Evolutionary conservation across 2,113 vertebrate species (phyloP).

Genomic region (Steatornis caripensis): DNA sequence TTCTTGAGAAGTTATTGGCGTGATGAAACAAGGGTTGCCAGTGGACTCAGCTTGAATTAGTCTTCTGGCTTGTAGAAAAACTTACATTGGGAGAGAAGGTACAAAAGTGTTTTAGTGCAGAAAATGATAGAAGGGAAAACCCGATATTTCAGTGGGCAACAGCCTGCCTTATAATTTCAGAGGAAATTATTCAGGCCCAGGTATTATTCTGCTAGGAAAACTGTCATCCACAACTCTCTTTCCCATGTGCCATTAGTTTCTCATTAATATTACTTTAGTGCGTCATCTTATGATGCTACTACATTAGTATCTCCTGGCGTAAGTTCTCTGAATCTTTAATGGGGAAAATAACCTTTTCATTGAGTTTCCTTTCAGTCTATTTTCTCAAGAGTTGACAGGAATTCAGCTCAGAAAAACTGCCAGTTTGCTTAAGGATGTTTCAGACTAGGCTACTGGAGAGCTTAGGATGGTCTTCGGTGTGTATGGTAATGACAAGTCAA

Average conservation of each 20-base stretch:
- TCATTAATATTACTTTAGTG: not conserved
- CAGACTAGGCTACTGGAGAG: not conserved
- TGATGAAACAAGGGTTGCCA: not conserved
- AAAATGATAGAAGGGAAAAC: not conserved
- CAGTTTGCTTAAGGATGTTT: not conserved
- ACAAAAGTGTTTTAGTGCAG: not conserved
- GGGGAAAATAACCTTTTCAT: not conserved
- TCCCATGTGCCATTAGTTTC: not conserved
- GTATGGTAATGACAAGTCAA: not conserved
- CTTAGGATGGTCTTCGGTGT: not conserved
- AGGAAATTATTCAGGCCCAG: not conserved
- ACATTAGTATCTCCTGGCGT: not conserved
- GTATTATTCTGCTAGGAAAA: not conserved
- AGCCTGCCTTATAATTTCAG: not conserved
- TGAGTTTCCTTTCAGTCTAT: not conserved
- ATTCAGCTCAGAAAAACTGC: not conserved
- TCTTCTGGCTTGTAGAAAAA: not conserved
- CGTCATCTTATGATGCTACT: not conserved
- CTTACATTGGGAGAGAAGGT: not conserved
- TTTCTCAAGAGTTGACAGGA: not conserved
- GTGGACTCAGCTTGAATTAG: not conserved
- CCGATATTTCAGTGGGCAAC: not conserved
- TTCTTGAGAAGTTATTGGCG: not conserved
- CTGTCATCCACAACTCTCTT: not conserved
- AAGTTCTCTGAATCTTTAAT: not conserved